phyloP scores from a whole-genome alignment of 2,888 invertebrate species.

The Timandra comae region DNA sequence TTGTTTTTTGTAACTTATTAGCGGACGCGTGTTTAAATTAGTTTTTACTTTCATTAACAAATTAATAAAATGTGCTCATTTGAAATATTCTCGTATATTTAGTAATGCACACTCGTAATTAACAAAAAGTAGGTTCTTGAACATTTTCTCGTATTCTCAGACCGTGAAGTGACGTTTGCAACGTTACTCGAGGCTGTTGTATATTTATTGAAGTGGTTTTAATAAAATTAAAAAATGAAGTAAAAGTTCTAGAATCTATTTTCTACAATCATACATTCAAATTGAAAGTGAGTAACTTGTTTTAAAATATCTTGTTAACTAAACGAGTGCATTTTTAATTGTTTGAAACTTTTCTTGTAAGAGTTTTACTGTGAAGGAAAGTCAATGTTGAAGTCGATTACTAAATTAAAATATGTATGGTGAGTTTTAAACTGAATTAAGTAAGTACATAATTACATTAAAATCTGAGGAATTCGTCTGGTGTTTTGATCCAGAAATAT shows the following conservation, averaged over 20 bases:
- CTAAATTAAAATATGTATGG: too few species aligned
- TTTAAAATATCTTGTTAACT: constrained; percentile 5
- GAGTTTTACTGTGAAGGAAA: too few species aligned
- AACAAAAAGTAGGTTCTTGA: constrained; percentile 41
- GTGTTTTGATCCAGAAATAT: too few species aligned
- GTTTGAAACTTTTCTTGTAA: too few species aligned
- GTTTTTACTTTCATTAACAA: background rate
- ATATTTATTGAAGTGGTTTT: constrained; percentile 11
- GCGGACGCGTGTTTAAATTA: too few species aligned
- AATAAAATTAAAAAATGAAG: too few species aligned
- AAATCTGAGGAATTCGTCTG: too few species aligned
- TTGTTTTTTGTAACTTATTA: too few species aligned
- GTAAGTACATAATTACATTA: too few species aligned
- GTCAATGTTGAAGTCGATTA: too few species aligned
- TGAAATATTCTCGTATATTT: constrained; percentile 3
- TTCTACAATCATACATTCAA: constrained; percentile 4
- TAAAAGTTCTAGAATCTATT: background rate
- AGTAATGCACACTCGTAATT: constrained; percentile 26
- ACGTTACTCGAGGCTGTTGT: constrained; percentile 1
- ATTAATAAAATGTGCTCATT: constrained; percentile 1
- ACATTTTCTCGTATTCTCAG: constrained; percentile 49
- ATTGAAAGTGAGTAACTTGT: constrained; percentile 9
- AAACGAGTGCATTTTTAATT: too few species aligned
- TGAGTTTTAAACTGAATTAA: too few species aligned
- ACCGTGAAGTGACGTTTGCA: constrained; percentile 46